Evolutionary conservation across 2,888 invertebrate genomes (phyloP), one percentile per base, ranked within the genome.

Genomic region (Leptopilina drosophilae): DNA sequence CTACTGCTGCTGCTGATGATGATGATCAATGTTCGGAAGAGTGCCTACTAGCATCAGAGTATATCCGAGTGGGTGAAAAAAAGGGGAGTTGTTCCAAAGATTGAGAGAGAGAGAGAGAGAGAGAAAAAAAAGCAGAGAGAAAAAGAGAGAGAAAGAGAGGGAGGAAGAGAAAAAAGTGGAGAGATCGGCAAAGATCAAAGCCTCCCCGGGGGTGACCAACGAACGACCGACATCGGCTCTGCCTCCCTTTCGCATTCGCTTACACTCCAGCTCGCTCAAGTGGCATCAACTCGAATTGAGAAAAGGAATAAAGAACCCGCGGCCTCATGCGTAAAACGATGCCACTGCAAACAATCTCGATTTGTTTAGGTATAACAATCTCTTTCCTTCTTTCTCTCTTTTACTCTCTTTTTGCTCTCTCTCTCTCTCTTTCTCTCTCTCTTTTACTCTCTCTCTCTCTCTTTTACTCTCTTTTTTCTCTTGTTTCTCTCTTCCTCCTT

Each of bases 291-390:
- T 89, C 83, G 88, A 88, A 89, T 90, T 87, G 88, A 87, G 88
- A 88, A 90, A 49, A 89, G 86, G 89, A 89, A 90, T 89, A 91
- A 90, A 91, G 90, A 90, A 90, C 89, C 87, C 86, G 88, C 89
- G 87, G 90, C 85, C 87, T 91, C 91, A 91, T 91, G 91, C 91
- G 91, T 91, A 90, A 91, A 91, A 91, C 91, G 91, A 91, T 90
- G 91, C 91, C 90, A 90, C 89, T 89, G 91, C 91, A 91, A 91
- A 91, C 90, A 91, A 90, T 90, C 83, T 84, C 86, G 88, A 90
- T 91, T 91, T 91, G 89, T 91, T 91, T 91, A 91, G 90, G 88
- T 87, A 89, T 90, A 91, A 90, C 89, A 89, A 90, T 89, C 88
- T 85, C 81, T 81, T 82, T 78, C 66, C 77, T 77, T 78, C 66